phyloP scores from a whole-genome alignment of 2,113 vertebrate genomes.

The Tympanuchus pallidicinctus region DNA sequence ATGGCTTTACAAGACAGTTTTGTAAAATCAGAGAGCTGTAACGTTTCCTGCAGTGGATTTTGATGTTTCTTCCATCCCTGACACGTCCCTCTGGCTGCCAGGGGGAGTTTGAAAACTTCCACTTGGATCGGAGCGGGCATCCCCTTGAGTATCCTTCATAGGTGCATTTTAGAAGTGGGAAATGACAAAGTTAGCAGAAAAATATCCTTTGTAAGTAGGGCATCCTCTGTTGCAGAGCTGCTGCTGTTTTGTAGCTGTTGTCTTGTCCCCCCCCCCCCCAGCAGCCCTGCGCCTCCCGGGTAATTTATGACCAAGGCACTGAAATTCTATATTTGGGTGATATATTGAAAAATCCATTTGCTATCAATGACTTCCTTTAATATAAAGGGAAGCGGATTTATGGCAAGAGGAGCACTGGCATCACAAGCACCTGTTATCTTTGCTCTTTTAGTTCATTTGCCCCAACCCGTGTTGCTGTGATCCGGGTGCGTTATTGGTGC shows the following conservation, averaged over 20 bases:
- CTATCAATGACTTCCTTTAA: constrained; percentile 52
- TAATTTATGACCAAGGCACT: constrained; percentile 21
- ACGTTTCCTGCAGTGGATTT: background rate
- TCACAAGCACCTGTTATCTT: background rate
- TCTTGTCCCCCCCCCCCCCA: background rate
- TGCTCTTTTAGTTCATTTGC: background rate
- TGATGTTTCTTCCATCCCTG: background rate
- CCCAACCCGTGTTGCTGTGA: background rate
- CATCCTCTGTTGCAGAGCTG: background rate
- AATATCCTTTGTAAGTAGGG: background rate
- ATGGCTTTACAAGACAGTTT: background rate
- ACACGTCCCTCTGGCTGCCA: background rate
- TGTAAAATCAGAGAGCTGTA: background rate
- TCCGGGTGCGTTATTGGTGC: background rate
- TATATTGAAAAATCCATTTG: constrained; percentile 42
- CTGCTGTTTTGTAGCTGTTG: constrained; percentile 1
- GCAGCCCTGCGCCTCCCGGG: constrained; percentile 39
- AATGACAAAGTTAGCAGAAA: background rate
- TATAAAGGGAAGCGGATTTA: background rate
- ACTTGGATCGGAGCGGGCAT: fast-evolving
- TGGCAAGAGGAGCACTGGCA: background rate
- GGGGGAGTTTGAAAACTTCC: background rate
- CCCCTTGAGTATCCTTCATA: background rate
- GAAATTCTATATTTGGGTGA: constrained; percentile 23
- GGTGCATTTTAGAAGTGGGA: background rate